Base-by-base conservation (phyloP, 2,113 vertebrate genomes). In the Phaetusa simplex region DNA sequence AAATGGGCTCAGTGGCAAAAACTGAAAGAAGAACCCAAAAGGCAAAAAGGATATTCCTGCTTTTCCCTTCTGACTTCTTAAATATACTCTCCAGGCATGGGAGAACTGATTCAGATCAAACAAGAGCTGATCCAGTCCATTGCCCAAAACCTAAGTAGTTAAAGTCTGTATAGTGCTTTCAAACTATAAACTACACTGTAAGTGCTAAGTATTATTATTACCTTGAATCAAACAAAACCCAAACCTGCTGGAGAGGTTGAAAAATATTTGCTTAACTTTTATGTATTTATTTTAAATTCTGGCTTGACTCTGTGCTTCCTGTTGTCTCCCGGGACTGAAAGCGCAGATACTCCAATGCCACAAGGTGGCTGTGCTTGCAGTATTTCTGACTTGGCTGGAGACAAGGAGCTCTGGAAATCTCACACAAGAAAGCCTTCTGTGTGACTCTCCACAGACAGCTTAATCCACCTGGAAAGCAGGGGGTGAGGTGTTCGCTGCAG, bases 211-310 rank as follows among this genome's bases (percentile, higher is more conserved):
- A 90, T 88, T 97, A 96, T 95, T 95, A 95, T 94, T 95, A 80
- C 91, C 82, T 82, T 86, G 95, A 97, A 94, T 94, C 89, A 97
- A 97, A 97, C 78, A 97, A 94, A 97, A 93, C 71, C 66, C 91
- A 91, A 96, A 91, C 58, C 91, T 96, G 89, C 77, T 86, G 5
- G 13, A 95, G 78, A 91, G 81, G 86, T 97, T 95, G 12, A 90
- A 97, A 96, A 97, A 97, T 96, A 97, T 97, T 97, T 97, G 93
- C 93, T 96, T 95, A 96, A 95, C 86, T 95, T 96, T 93, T 90
- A 96, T 77, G 93, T 97, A 96, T 96, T 97, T 96, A 90, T 95
- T 94, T 97, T 97, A 95, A 70, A 49, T 73, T 97, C 84, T 96
- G 95, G 86, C 91, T 96, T 95, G 82, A 95, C 78, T 96, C 53